Evolutionary conservation across 2,797 vertebrate genomes (phyloP).

Genomic region (Sebastes goodei): DNA sequence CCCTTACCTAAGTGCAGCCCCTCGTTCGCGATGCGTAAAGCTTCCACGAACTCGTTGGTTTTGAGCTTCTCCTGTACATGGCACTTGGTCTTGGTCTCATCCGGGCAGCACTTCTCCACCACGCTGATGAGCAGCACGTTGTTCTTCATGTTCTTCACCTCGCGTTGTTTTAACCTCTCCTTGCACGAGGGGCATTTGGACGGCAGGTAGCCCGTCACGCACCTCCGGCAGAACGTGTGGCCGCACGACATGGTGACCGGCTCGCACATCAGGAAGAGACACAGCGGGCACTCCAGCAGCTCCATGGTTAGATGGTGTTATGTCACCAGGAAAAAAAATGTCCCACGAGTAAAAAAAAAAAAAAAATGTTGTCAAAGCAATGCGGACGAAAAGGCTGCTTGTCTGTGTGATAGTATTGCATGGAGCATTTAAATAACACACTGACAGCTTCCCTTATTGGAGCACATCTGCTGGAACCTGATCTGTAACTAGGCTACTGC

Average conservation of each 20-base stretch:
- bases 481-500: background rate
- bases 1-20: slow-evolving; percentile 86
- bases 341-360: background rate
- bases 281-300: slow-evolving; percentile 85
- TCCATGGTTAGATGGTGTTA: slow-evolving; percentile 75
- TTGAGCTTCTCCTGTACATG: slow-evolving; percentile 79
- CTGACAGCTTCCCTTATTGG: background rate
- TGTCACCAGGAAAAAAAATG: slow-evolving; percentile 18
- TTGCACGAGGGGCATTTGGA: slow-evolving; percentile 84
- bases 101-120: slow-evolving; percentile 84
- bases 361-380: background rate
- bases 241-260: slow-evolving; percentile 90
- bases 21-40: slow-evolving; percentile 80
- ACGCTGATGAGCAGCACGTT: slow-evolving; percentile 86
- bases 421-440: slow-evolving; percentile 33
- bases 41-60: slow-evolving; percentile 78
- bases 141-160: slow-evolving; percentile 73
- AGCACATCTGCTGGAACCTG: slow-evolving; percentile 14
- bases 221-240: slow-evolving; percentile 88
- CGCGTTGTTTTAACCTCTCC: slow-evolving; percentile 77
- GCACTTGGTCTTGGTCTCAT: slow-evolving; percentile 69
- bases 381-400: background rate
- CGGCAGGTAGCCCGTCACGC: slow-evolving; percentile 74
- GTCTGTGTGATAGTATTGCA: background rate
- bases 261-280: slow-evolving; percentile 84